phyloP scores from a whole-genome alignment of 2,113 vertebrate genomes.

The Dasypus novemcinctus region DNA sequence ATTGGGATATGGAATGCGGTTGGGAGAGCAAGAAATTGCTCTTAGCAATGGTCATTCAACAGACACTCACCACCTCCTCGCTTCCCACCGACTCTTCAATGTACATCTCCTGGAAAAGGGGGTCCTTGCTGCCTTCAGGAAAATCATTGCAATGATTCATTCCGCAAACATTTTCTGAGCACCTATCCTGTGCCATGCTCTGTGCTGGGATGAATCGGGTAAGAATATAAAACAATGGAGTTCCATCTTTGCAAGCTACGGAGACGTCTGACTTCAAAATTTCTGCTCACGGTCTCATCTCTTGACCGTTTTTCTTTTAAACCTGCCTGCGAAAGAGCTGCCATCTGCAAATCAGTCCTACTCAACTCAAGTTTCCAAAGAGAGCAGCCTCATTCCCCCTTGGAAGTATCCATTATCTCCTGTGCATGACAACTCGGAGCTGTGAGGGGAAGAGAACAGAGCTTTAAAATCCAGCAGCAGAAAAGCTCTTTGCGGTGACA shows the following conservation, averaged over 20 bases:
- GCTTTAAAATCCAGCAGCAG: neutral
- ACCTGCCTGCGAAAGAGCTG: neutral
- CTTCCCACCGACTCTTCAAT: neutral
- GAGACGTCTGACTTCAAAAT: neutral
- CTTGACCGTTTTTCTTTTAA: neutral
- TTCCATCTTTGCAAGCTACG: neutral
- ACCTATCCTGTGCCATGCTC: neutral
- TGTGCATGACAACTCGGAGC: neutral
- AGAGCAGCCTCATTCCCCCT: neutral
- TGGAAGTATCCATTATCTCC: neutral
- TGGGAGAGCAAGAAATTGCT: neutral
- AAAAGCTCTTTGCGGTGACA: neutral
- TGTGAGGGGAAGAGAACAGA: neutral
- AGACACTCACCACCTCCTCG: neutral
- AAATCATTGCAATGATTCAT: neutral
- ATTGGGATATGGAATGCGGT: neutral
- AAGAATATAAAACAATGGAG: neutral
- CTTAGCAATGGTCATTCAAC: neutral
- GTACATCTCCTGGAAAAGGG: neutral
- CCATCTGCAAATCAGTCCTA: conserved; percentile 15
- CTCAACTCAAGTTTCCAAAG: neutral
- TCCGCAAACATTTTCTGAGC: neutral
- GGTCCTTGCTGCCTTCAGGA: neutral
- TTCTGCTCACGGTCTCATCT: neutral
- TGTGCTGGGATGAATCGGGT: neutral